These are phyloP conservation scores for Psittacula echo DNA, from an alignment of 2,797 vertebrate genomes.

Conservation along the genomic window DNA sequence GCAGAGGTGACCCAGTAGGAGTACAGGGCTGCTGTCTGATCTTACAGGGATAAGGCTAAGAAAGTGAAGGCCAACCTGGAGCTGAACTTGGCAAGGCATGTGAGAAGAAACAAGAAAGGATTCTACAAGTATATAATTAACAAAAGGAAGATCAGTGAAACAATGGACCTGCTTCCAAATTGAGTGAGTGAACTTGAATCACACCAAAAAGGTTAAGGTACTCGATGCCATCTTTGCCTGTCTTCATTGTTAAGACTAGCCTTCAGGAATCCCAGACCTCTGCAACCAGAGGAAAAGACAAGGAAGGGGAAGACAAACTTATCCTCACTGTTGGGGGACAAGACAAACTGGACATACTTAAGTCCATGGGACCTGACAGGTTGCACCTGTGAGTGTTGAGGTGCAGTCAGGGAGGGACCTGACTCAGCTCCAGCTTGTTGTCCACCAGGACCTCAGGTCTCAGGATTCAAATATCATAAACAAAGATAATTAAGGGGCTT, in stretches of 20 bases:
- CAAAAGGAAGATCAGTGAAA: background rate
- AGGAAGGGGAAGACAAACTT: background rate
- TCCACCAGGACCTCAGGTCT: background rate
- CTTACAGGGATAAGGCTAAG: background rate
- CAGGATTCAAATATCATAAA: background rate
- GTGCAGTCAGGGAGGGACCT: background rate
- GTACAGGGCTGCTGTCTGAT: background rate
- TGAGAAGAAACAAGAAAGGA: background rate
- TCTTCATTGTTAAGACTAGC: background rate
- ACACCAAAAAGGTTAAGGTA: background rate
- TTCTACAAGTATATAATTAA: background rate
- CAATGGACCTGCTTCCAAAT: background rate
- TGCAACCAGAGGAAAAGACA: background rate
- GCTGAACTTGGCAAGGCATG: background rate
- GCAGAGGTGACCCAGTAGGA: background rate
- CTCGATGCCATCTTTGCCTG: background rate
- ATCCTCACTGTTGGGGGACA: background rate
- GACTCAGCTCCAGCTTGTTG: background rate
- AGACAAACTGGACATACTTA: accelerated
- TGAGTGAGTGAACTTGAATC: background rate
- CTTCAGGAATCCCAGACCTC: background rate
- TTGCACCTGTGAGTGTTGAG: background rate
- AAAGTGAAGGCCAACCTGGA: background rate
- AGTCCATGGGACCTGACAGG: background rate
- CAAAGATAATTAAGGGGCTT: background rate